A percentile compares a stretch with the other conserved stretches of the same genome.
These are phyloP conservation scores for Parotocinclus haroldoi DNA, from an alignment of 2,797 vertebrate genomes.

Conservation along the genomic window DNA sequence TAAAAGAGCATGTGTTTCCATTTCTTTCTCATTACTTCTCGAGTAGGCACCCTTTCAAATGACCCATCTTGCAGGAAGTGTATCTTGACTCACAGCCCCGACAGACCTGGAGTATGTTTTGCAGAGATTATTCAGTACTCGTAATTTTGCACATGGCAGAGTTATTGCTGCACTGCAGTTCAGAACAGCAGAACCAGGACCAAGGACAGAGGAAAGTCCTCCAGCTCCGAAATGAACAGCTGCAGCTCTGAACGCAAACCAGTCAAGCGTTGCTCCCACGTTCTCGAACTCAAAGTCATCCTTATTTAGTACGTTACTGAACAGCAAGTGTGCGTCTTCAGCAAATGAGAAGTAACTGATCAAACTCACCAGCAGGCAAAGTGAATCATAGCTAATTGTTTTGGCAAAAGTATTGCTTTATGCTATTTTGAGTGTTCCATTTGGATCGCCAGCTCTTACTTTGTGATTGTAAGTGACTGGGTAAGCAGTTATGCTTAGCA, in stretches of 20 bases:
- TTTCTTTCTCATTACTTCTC: slow-evolving; percentile 1
- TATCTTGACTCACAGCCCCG: background rate
- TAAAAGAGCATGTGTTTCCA: slow-evolving; percentile 13
- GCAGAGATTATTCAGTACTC: background rate
- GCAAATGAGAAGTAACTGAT: slow-evolving; percentile 38
- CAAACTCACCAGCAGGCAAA: slow-evolving; percentile 7
- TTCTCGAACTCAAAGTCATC: slow-evolving; percentile 1
- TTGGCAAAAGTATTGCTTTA: background rate
- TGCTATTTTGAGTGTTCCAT: background rate
- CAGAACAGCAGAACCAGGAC: slow-evolving; percentile 47
- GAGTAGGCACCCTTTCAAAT: background rate
- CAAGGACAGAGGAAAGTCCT: slow-evolving; percentile 54
- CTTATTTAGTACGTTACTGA: slow-evolving; percentile 33
- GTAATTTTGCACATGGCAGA: background rate
- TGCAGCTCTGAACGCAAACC: slow-evolving; percentile 9
- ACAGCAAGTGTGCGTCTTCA: slow-evolving; percentile 26
- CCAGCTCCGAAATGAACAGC: slow-evolving; percentile 27
- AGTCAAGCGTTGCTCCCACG: slow-evolving; percentile 11
- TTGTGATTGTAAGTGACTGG: background rate
- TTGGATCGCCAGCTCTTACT: slow-evolving; percentile 1
- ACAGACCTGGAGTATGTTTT: background rate
- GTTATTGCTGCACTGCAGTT: slow-evolving; percentile 20
- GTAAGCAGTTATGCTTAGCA: background rate
- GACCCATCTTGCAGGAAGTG: background rate
- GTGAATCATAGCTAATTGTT: slow-evolving; percentile 25